Evolutionary conservation across 2,888 invertebrate genomes (phyloP).

Genomic region (Pollenia labialis): DNA sequence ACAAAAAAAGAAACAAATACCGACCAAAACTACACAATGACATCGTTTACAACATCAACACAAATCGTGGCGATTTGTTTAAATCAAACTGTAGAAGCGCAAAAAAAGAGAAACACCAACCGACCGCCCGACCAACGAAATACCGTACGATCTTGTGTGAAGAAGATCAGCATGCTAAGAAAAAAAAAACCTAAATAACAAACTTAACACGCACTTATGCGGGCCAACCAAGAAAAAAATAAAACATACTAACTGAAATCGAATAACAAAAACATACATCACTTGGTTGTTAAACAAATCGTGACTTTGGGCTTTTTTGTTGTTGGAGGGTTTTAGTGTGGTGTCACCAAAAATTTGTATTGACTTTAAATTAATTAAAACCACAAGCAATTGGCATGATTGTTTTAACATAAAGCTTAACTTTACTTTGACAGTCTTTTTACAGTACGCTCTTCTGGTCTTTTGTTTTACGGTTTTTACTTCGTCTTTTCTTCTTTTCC

Average conservation of each 20-base stretch:
- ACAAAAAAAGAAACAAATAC: constrained; percentile 53
- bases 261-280: constrained; percentile 71
- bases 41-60: constrained; percentile 73
- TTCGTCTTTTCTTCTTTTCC: constrained; percentile 1
- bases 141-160: constrained; percentile 68
- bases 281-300: constrained; percentile 72
- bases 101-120: constrained; percentile 33
- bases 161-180: constrained; percentile 64
- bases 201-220: constrained; percentile 72
- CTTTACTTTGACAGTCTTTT: constrained; percentile 65
- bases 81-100: constrained; percentile 76
- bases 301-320: constrained; percentile 69
- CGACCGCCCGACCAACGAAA: constrained; percentile 32
- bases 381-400: constrained; percentile 73
- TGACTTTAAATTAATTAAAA: constrained; percentile 74
- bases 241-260: constrained; percentile 54
- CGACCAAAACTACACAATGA: constrained; percentile 68
- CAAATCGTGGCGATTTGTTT: constrained; percentile 77
- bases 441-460: constrained; percentile 14
- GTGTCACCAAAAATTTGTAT: constrained; percentile 73
- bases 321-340: constrained; percentile 51
- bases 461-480: background rate
- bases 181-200: constrained; percentile 40
- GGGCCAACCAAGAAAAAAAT: constrained; percentile 36
- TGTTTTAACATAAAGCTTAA: constrained; percentile 70